Percentiles rank a stretch among this genome's conserved stretches.
These are phyloP conservation scores for Pomacea canaliculata DNA, from an alignment of 2,888 invertebrate species.

Conservation along the genomic window DNA sequence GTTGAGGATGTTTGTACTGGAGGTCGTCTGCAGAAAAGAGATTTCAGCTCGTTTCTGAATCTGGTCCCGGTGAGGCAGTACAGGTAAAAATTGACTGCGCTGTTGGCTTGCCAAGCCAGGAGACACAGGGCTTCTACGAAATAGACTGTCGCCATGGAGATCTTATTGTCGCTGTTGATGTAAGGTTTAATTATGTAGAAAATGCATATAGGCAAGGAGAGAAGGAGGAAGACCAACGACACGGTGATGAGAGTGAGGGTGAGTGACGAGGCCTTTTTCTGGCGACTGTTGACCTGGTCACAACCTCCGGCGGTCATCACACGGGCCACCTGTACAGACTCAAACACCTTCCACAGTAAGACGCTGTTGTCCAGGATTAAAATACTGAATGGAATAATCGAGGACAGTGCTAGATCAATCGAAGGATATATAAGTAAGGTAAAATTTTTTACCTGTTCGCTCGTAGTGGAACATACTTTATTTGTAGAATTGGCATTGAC, in stretches of 20 bases:
- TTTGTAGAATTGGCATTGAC: no score
- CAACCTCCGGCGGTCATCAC: constrained; percentile 12
- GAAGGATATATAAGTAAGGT: constrained; percentile 45
- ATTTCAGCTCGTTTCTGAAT: no score
- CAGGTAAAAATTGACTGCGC: constrained; percentile 35
- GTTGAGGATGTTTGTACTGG: no score
- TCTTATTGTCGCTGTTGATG: no score
- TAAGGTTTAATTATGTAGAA: constrained; percentile 13
- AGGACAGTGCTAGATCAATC: constrained; percentile 49
- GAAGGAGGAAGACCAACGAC: constrained; percentile 28
- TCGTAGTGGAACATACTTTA: constrained; percentile 7
- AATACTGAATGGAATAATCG: constrained; percentile 48
- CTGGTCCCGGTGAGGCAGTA: constrained; percentile 30
- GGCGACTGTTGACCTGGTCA: neutral
- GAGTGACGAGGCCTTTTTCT: constrained; percentile 17
- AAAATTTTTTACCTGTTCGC: constrained; percentile 35
- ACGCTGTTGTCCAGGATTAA: constrained; percentile 51
- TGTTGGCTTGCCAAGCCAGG: constrained; percentile 32
- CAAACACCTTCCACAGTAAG: constrained; percentile 47
- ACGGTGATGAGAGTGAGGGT: constrained; percentile 28
- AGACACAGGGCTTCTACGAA: constrained; percentile 1
- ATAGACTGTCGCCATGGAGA: constrained; percentile 2
- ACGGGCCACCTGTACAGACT: constrained; percentile 30
- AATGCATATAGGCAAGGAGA: constrained; percentile 30
- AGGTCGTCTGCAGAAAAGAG: no score